These are phyloP conservation scores for Plebejus anna DNA, from an alignment of 2,888 invertebrate genomes.

Conservation along the genomic window DNA sequence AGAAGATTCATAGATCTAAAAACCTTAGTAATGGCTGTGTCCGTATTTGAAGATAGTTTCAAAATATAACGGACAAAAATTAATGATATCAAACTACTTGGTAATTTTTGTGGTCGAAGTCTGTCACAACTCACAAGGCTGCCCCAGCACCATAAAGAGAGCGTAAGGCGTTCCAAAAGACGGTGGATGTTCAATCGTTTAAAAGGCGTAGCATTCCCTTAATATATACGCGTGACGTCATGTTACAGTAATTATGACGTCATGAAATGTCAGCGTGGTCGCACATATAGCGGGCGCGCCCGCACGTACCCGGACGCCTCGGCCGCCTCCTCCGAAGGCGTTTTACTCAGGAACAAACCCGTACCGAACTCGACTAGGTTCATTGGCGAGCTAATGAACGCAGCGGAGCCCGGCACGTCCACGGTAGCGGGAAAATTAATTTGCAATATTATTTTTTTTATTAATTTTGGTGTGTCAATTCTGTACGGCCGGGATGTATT, in stretches of 20 bases:
- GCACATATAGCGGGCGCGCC: constrained; percentile 58
- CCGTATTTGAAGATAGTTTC: no score
- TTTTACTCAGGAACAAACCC: constrained; percentile 95
- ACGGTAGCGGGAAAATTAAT: constrained; percentile 72
- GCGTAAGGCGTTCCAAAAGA: no score
- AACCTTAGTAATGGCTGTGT: no score
- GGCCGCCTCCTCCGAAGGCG: constrained; percentile 93
- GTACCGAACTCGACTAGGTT: constrained; percentile 98
- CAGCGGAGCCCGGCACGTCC: constrained; percentile 66
- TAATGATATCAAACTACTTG: no score
- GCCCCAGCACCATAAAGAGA: no score
- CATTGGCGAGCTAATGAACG: constrained; percentile 89
- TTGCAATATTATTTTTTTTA: constrained; percentile 54
- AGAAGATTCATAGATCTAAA: no score
- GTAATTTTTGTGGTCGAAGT: no score
- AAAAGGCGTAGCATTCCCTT: no score
- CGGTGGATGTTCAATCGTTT: no score
- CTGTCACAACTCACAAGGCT: no score
- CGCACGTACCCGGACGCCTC: constrained; percentile 83
- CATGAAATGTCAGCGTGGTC: constrained; percentile 37
- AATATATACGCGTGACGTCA: no score
- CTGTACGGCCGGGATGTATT: constrained; percentile 30
- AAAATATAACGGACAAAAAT: no score
- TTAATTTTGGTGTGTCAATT: constrained; percentile 31
- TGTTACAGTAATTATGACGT: not conserved